phyloP scores from a whole-genome alignment of 1,140 invertebrate genomes.

The Bombus affinis region DNA sequence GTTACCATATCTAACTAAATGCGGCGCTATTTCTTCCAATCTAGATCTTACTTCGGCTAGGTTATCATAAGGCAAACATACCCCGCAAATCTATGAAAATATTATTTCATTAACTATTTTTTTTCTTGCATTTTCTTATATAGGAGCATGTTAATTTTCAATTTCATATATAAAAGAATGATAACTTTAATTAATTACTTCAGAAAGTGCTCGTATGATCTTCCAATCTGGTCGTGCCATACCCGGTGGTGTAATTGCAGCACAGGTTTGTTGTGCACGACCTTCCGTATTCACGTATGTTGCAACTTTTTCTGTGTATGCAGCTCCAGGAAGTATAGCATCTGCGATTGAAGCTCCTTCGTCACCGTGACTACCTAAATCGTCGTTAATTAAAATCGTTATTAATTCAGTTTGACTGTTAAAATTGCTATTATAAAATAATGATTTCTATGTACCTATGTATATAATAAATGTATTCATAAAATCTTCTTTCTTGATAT shows the following conservation, averaged over 20 bases:
- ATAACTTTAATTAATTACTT: constrained; percentile 83
- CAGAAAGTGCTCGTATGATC: constrained; percentile 94
- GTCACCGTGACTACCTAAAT: constrained; percentile 97
- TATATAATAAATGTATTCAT: constrained; percentile 96
- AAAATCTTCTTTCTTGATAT: constrained; percentile 90
- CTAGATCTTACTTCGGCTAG: constrained; percentile 92
- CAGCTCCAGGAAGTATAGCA: constrained; percentile 96
- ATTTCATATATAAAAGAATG: neutral
- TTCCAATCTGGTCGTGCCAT: constrained; percentile 99
- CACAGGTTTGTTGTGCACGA: constrained; percentile 95
- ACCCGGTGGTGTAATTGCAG: constrained; percentile 96
- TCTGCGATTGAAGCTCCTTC: constrained; percentile 96
- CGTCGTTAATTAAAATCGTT: constrained; percentile 41
- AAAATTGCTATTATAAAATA: neutral
- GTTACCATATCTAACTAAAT: constrained; percentile 92
- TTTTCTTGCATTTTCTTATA: neutral
- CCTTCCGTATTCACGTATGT: constrained; percentile 99
- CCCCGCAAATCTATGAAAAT: constrained; percentile 89
- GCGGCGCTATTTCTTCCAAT: constrained; percentile 93
- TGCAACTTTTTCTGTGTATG: constrained; percentile 98
- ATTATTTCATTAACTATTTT: constrained; percentile 27
- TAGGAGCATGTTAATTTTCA: neutral
- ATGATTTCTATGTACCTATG: constrained; percentile 85
- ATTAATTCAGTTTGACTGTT: neutral
- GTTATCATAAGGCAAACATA: constrained; percentile 94